Conservation (phyloP, 2,113 vertebrate genomes). For the Hippocampus guttulatus region DNA sequence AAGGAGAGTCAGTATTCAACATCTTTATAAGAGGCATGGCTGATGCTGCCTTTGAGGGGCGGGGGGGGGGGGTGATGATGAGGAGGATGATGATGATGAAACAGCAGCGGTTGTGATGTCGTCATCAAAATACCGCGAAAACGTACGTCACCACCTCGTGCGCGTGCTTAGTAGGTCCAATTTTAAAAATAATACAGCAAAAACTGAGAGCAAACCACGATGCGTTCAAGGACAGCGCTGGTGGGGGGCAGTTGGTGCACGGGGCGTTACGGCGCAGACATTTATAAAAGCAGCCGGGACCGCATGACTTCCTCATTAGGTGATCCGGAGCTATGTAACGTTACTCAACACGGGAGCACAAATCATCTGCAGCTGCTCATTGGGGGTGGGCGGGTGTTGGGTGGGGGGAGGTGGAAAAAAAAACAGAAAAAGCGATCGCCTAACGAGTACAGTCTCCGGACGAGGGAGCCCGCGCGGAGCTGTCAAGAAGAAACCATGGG, state of each 20-base stretch:
- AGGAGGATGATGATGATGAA: conserved; percentile 6
- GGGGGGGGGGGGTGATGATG: conserved; percentile 21
- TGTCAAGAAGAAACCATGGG: conserved; percentile 50
- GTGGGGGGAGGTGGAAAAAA: neutral
- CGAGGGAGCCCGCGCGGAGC: conserved; percentile 40
- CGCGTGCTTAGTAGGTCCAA: neutral
- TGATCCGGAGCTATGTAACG: conserved; percentile 34
- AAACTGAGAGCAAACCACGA: neutral
- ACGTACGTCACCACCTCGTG: conserved; percentile 36
- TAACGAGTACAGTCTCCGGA: conserved; percentile 46
- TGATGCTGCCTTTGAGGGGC: conserved; percentile 9
- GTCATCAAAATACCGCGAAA: conserved; percentile 56
- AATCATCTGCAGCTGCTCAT: conserved; percentile 62
- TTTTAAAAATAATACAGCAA: neutral
- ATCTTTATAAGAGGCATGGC: conserved; percentile 33
- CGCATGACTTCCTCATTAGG: conserved; percentile 43
- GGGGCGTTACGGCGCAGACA: conserved; percentile 24
- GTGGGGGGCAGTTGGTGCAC: conserved; percentile 16
- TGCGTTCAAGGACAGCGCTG: conserved; percentile 10
- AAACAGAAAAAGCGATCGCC: conserved; percentile 38
- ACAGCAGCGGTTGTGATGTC: conserved; percentile 36
- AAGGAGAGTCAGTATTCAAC: conserved; percentile 44
- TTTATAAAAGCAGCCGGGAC: conserved; percentile 8
- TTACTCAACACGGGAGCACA: conserved; percentile 56
- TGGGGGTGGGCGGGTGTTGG: neutral